Evolutionary conservation across 2,113 vertebrate genomes (phyloP).

Genomic region (Hiodon alosoides): DNA sequence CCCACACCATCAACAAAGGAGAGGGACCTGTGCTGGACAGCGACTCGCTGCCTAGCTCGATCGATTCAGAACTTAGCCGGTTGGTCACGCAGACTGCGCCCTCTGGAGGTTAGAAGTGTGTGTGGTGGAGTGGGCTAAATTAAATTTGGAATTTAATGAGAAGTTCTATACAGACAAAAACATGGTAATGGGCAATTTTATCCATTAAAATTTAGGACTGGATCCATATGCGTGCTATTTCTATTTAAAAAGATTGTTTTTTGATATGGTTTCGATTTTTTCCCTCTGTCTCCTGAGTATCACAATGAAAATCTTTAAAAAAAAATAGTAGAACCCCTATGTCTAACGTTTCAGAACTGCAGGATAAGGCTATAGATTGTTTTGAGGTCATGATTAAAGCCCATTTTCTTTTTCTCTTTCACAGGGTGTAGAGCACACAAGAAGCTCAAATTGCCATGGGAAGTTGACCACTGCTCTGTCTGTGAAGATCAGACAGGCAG

Average conservation of each 20-base stretch:
- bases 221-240: no score
- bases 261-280: no score
- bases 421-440: conserved; percentile 20
- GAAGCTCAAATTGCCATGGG: conserved; percentile 17
- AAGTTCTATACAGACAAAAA: neutral
- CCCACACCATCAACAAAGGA: neutral
- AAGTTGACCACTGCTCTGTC: conserved; percentile 29
- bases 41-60: conserved; percentile 26
- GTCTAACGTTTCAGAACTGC: neutral
- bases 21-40: conserved; percentile 17
- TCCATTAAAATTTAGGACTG: neutral
- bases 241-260: no score
- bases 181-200: neutral
- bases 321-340: neutral
- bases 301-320: neutral
- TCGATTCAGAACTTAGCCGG: conserved; percentile 27
- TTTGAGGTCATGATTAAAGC: no score
- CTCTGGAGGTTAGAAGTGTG: conserved; percentile 10
- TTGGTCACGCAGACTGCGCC: conserved; percentile 10
- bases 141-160: neutral
- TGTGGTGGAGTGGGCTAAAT: neutral
- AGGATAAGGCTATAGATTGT: no score
- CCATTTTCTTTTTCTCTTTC: neutral
- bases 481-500: conserved; percentile 38
- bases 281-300: no score